Evolutionary conservation across 2,797 vertebrate species (phyloP).

Genomic region (Euthynnus affinis): DNA sequence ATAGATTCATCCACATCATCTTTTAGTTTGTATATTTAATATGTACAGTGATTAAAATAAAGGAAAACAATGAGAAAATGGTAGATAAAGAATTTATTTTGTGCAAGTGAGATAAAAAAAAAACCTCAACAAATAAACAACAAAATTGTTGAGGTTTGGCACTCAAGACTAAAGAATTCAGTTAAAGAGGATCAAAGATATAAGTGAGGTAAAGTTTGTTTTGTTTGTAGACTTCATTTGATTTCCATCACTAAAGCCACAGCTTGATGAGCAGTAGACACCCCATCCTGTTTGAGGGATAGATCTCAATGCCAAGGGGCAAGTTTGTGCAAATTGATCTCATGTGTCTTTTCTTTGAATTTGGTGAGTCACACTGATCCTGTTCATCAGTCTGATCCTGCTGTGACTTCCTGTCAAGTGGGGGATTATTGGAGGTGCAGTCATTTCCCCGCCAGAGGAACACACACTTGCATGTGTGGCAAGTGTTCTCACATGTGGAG

Average conservation of each 20-base stretch:
- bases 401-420: constrained; percentile 62
- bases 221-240: neutral
- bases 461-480: neutral
- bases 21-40: too few species aligned
- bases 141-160: neutral
- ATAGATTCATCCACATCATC: neutral
- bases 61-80: neutral
- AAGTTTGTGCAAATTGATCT: constrained; percentile 47
- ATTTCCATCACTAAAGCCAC: constrained; percentile 16
- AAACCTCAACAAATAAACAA: neutral
- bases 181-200: neutral
- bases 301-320: neutral
- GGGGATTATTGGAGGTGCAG: constrained; percentile 32
- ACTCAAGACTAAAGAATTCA: neutral
- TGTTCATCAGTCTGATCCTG: constrained; percentile 36
- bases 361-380: constrained; percentile 44
- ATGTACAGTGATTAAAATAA: too few species aligned
- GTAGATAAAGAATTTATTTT: neutral
- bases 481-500: constrained; percentile 4
- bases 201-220: neutral
- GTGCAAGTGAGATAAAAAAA: constrained; percentile 8
- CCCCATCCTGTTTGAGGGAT: constrained; percentile 1
- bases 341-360: constrained; percentile 59
- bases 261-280: constrained; percentile 32
- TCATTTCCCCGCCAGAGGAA: constrained; percentile 32